Evolutionary conservation across 2,113 vertebrate species (phyloP), one percentile per base, ranked within the genome.

Genomic region (Oplegnathus fasciatus): DNA sequence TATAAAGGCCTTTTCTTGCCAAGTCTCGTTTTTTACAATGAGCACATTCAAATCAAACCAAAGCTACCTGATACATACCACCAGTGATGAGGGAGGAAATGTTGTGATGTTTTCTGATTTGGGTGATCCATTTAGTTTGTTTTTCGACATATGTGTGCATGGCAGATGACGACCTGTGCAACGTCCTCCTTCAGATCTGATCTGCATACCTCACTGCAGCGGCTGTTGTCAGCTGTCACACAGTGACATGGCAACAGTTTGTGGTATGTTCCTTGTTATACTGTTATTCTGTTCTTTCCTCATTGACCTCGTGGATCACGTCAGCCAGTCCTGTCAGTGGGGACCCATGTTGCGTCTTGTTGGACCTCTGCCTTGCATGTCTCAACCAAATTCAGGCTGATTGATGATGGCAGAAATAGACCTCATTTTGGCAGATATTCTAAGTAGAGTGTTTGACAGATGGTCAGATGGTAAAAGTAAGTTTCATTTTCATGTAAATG

Each of bases 331-430:
- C 72, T 62, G 57, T 80, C 83, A 78, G 34, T 42, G 44, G 26
- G 75, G 82, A 80, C 78, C 75, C 40, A 22, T 54, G 48, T 78
- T 76, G 64, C 7, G 54, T 84, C 62, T 78, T 89, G 44, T 54
- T 82, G 82, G 48, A 75, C 64, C 18, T 55, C 74, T 37, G 48
- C 40, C 34, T 67, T 74, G 66, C n/a, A 85, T 42, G 34, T 80
- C 64, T 86, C 80, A 89, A 70, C 75, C 44, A 37, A 61, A 69
- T 71, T 86, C 68, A 60, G 0, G 37, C 24, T 87, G 70, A 87
- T 72, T 86, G 83, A 83, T 85, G 40, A 20, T 88, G 82, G 32
- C 88, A 89, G 78, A 74, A 57, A 30, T 18, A 42, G 24, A 7
- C 57, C 72, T 67, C 20, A 42, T 71, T 76, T 79, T 85, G 73